Conservation (phyloP, 2,797 vertebrate genomes). For the Siniperca undulata region DNA sequence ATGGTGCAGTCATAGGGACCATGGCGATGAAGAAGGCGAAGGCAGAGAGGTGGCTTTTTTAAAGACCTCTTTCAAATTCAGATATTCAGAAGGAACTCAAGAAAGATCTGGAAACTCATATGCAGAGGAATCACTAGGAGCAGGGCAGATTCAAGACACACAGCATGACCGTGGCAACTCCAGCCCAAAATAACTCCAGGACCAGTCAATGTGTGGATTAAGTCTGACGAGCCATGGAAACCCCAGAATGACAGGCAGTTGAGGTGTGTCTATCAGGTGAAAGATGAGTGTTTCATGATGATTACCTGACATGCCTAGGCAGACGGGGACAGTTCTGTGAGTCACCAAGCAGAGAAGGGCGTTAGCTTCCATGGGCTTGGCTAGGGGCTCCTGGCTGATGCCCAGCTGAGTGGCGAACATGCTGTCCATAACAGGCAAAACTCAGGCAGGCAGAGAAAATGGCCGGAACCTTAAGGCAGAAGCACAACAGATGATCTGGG, state of each 20-base stretch:
- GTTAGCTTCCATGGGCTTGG: background rate
- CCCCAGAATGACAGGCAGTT: background rate
- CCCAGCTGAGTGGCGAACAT: background rate
- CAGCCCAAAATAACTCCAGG: background rate
- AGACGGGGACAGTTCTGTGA: background rate
- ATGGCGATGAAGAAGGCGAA: background rate
- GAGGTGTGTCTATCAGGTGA: constrained; percentile 1
- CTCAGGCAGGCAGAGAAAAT: background rate
- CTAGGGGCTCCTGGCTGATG: background rate
- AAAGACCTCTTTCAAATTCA: background rate
- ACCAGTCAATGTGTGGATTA: constrained; percentile 5
- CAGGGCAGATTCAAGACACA: background rate
- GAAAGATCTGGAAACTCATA: background rate
- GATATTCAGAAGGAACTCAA: background rate
- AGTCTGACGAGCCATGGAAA: background rate
- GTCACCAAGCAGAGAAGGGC: background rate
- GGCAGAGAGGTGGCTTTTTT: background rate
- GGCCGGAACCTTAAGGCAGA: background rate
- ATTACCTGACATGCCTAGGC: background rate
- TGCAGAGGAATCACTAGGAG: background rate
- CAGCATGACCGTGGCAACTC: background rate
- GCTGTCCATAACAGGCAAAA: background rate
- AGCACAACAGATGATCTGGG: background rate
- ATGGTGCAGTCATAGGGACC: background rate
- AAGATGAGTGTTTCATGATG: constrained; percentile 14